phyloP scores from a whole-genome alignment of 2,797 vertebrate genomes.

The Tauraco hartlaubi region DNA sequence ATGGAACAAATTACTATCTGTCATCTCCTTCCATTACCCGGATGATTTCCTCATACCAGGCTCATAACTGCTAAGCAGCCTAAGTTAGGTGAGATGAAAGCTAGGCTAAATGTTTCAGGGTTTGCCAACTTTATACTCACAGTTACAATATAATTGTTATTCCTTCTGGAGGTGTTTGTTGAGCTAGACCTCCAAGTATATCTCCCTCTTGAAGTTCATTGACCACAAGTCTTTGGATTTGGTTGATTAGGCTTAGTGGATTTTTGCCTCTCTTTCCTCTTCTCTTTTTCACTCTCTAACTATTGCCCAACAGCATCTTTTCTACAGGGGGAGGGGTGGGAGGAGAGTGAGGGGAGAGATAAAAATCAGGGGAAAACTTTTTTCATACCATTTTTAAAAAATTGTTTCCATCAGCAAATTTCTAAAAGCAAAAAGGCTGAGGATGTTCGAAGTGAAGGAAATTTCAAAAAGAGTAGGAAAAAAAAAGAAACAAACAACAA shows the following conservation, averaged over 20 bases:
- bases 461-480: background rate
- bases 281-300: background rate
- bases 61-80: background rate
- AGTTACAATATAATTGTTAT: background rate
- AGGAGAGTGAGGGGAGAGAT: too few relatives aligned
- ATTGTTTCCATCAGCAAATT: background rate
- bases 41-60: background rate
- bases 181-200: background rate
- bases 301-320: background rate
- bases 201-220: background rate
- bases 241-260: background rate
- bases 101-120: background rate
- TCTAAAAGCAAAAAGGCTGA: background rate
- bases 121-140: background rate
- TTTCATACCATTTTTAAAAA: background rate
- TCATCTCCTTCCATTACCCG: background rate
- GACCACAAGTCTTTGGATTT: background rate
- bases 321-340: accelerated
- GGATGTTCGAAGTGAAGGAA: background rate
- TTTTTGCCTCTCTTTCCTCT: background rate
- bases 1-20: background rate
- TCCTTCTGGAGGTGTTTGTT: background rate
- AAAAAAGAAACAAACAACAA: background rate
- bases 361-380: background rate
- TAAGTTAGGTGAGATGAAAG: background rate